A percentile compares a stretch with the other conserved stretches of the same genome.
Conservation (phyloP, 2,113 vertebrate species). For the Chamaetylas fuelleborni region DNA sequence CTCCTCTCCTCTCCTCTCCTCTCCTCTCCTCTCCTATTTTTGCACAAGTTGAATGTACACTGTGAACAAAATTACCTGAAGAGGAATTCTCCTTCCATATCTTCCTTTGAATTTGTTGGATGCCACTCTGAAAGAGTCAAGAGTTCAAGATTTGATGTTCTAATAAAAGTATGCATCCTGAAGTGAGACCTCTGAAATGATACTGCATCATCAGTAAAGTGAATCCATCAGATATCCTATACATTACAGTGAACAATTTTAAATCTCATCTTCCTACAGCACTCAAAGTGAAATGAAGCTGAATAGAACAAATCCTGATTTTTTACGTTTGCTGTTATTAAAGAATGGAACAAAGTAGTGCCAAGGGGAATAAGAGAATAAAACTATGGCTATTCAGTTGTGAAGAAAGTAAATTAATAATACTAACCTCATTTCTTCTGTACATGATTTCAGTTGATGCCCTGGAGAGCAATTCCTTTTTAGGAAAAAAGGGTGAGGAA, state of each 20-base stretch:
- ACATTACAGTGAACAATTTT: slow-evolving; percentile 60
- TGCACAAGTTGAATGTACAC: not conserved
- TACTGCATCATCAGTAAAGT: slow-evolving; percentile 64
- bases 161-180: slow-evolving; percentile 34
- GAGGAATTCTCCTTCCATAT: not conserved
- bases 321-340: slow-evolving; percentile 78
- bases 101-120: slow-evolving; percentile 22
- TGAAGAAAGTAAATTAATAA: slow-evolving; percentile 82
- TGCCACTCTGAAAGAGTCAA: slow-evolving; percentile 16
- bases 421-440: slow-evolving; percentile 74
- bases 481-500: not conserved
- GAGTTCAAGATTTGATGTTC: slow-evolving; percentile 57
- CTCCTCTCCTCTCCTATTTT: no score
- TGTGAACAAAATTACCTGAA: not conserved
- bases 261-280: slow-evolving; percentile 71
- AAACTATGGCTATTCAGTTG: slow-evolving; percentile 73
- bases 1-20: no score
- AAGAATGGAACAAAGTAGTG: slow-evolving; percentile 73
- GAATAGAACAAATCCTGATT: slow-evolving; percentile 76
- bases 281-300: slow-evolving; percentile 73
- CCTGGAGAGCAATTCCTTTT: slow-evolving; percentile 66
- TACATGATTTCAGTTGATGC: slow-evolving; percentile 62
- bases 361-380: slow-evolving; percentile 72
- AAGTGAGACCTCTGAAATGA: slow-evolving; percentile 52
- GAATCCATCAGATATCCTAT: slow-evolving; percentile 55